Base-by-base conservation (phyloP, 2,113 vertebrate species). In the Sorex araneus region DNA sequence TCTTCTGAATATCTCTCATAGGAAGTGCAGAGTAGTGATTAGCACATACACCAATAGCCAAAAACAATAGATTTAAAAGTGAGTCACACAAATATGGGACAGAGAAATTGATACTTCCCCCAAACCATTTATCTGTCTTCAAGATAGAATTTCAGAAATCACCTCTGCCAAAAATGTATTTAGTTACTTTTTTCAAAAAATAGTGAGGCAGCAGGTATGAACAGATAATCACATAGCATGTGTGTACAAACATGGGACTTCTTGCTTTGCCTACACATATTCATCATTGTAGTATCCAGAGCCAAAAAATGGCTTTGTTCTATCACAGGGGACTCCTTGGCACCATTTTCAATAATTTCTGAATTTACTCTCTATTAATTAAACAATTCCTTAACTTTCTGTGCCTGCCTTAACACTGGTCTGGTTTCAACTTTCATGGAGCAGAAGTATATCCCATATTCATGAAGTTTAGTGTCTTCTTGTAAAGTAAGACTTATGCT, bases 161-260 rank as follows among this genome's bases (percentile, higher is more conserved):
- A 40, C 76, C 9, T 23, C 18, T 70, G 47, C n/a, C 28, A 83
- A 91, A 73, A 90, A 66, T 23, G 0, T 19, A 34, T n/a, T 92
- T 21, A 63, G 21, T 73, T 63, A 60, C 16, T 80, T 91, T 77
- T 66, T 81, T 77, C 88, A 92, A 60, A n/a, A 92, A 90, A 73
- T 64, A 63, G 30, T 82, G 63, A 75, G n/a, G 6, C 40, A 79
- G 11, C 43, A 6, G 13, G 21, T 32, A 0, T 60, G 32, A 81
- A 40, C 79, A 3, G 32, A 73, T 16, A 87, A 45, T 36, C 30
- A 81, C 23, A 60, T 9, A 77, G 47, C 6, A 76, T n/a, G 85
- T 67, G 8, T 67, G 15, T 77, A 12, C 3, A 45, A 80, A 84
- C 18, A 27, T 28, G n/a, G 85, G 34, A 12, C 32, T 32, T 19